These are phyloP conservation scores for Limnodromus scolopaceus DNA, from an alignment of 2,797 vertebrate genomes.

Conservation along the genomic window DNA sequence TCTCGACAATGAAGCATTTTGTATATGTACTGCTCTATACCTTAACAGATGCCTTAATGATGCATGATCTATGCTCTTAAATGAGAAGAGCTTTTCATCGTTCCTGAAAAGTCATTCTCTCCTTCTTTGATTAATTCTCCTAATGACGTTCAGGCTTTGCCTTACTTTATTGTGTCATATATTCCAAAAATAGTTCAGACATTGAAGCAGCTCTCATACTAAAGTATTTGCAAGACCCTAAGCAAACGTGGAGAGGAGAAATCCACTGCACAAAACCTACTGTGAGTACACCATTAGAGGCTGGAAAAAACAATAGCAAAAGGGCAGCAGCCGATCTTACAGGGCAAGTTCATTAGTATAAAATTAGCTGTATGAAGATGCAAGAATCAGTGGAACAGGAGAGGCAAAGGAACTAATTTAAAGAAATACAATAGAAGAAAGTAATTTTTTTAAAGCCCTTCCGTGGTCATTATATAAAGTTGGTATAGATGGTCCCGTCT, in stretches of 20 bases:
- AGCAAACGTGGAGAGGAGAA: neutral
- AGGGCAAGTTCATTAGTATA: neutral
- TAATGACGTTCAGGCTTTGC: neutral
- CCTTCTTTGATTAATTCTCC: neutral
- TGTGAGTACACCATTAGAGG: neutral
- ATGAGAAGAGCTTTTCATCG: neutral
- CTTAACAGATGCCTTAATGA: neutral
- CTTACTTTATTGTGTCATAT: neutral
- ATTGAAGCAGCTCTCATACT: neutral
- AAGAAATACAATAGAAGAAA: neutral
- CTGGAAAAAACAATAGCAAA: neutral
- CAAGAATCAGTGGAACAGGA: conserved; percentile 34
- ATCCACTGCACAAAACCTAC: neutral
- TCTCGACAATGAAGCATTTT: neutral
- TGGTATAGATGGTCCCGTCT: conserved; percentile 10
- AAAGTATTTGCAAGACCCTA: neutral
- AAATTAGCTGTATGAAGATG: neutral
- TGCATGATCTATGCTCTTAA: neutral
- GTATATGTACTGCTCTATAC: neutral
- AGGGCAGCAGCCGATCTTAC: neutral
- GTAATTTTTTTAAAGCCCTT: neutral
- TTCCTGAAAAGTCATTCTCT: neutral
- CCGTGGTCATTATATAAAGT: neutral
- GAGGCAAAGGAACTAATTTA: conserved; percentile 17
- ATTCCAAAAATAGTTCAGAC: neutral